Evolutionary conservation across 1,140 invertebrate genomes (phyloP).

Genomic region (Anastrepha ludens): DNA sequence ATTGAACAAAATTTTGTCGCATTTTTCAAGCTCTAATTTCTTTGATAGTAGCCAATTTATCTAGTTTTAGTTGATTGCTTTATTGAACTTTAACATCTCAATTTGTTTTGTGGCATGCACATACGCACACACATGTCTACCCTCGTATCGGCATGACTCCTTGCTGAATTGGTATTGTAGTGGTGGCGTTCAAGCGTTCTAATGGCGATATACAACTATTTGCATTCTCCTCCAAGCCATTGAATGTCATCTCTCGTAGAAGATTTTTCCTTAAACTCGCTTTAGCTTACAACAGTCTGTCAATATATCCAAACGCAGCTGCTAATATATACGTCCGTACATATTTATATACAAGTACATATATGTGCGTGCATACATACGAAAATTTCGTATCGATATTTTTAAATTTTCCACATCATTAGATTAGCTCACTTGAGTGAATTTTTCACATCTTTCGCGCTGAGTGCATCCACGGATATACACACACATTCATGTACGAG

Average conservation of each 20-base stretch:
- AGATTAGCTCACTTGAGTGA: conserved; percentile 47
- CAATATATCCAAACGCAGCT: background rate
- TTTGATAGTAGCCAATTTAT: background rate
- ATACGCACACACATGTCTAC: background rate
- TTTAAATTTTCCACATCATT: conserved; percentile 54
- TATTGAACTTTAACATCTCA: background rate
- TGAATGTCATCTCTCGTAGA: too few species aligned
- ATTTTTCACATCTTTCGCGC: conserved; percentile 29
- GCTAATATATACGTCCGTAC: background rate
- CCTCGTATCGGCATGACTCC: background rate
- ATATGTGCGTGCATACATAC: background rate
- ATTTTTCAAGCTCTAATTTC: too few species aligned
- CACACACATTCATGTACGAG: background rate
- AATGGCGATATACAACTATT: conserved; percentile 13
- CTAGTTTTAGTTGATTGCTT: background rate
- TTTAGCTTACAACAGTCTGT: too few species aligned
- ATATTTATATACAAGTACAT: background rate
- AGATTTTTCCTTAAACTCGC: too few species aligned
- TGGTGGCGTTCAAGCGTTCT: background rate
- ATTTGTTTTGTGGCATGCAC: background rate
- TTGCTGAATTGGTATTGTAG: background rate
- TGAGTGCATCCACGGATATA: conserved; percentile 22
- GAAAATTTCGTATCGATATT: conserved; percentile 59
- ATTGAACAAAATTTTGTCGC: too few species aligned
- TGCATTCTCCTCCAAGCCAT: background rate